Conservation (phyloP, 2,888 invertebrate genomes). For the Drosophila fungiperda region DNA sequence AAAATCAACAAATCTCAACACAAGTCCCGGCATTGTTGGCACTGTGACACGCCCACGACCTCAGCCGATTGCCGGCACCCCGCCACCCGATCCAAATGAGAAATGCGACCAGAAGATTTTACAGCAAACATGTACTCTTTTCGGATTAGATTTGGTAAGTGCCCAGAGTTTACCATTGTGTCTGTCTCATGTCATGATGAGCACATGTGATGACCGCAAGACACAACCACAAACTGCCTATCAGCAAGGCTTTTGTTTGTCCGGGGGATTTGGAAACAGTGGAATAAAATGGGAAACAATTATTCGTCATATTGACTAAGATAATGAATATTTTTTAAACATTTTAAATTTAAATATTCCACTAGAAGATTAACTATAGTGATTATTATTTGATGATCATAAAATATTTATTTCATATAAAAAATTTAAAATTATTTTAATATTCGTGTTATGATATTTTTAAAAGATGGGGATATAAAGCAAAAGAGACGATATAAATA, state of each 20-base stretch:
- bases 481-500: background rate
- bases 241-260: background rate
- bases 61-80: conserved; percentile 95
- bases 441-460: background rate
- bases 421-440: too few relatives aligned
- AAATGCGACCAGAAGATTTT: conserved; percentile 95
- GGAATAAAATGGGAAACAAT: background rate
- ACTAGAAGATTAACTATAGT: background rate
- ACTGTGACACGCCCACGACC: conserved; percentile 91
- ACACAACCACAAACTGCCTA: background rate
- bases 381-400: background rate
- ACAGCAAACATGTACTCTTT: conserved; percentile 95
- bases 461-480: background rate
- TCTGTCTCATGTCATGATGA: background rate
- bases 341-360: background rate
- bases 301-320: background rate
- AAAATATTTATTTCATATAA: too few relatives aligned
- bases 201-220: background rate
- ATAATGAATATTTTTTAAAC: background rate
- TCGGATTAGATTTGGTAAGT: conserved; percentile 93
- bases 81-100: conserved; percentile 93
- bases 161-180: conserved; percentile 29
- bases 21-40: conserved; percentile 79
- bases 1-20: conserved; percentile 84
- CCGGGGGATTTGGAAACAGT: background rate